These are phyloP conservation scores for Megaleporinus macrocephalus DNA, from an alignment of 2,113 vertebrate genomes.

Conservation along the genomic window DNA sequence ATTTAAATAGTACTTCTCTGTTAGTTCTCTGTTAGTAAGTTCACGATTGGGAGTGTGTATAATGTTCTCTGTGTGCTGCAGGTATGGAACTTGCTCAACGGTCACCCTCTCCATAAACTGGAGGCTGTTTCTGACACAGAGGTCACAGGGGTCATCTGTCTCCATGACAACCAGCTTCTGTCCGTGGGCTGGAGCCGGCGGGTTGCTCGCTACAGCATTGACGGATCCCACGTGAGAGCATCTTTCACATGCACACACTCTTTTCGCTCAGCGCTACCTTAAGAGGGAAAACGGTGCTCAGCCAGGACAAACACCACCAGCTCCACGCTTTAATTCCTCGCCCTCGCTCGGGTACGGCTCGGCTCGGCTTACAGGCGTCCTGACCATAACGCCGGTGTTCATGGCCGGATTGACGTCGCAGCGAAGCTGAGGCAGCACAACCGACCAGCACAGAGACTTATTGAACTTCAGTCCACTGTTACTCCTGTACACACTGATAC, in stretches of 20 bases:
- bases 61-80: slow-evolving; percentile 31
- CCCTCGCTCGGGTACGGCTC: slow-evolving; percentile 1
- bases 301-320: slow-evolving; percentile 47
- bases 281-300: slow-evolving; percentile 25
- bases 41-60: too few species aligned
- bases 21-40: too few species aligned
- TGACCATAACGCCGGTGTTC: slow-evolving; percentile 18
- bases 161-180: slow-evolving; percentile 66
- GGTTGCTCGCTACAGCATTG: slow-evolving; percentile 67
- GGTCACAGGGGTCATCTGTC: slow-evolving; percentile 69
- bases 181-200: slow-evolving; percentile 73
- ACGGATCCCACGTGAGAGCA: slow-evolving; percentile 64
- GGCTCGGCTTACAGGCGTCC: neutral
- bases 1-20: too few species aligned
- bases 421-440: neutral
- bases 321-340: slow-evolving; percentile 3
- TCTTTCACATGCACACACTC: neutral
- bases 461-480: neutral
- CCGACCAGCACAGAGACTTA: neutral
- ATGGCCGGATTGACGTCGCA: slow-evolving; percentile 1
- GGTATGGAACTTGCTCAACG: slow-evolving; percentile 76
- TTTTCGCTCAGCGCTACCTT: slow-evolving; percentile 2
- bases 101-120: slow-evolving; percentile 75
- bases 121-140: slow-evolving; percentile 67
- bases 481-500: too few species aligned